Base-by-base conservation (phyloP, 2,113 vertebrate species). In the Apus apus region DNA sequence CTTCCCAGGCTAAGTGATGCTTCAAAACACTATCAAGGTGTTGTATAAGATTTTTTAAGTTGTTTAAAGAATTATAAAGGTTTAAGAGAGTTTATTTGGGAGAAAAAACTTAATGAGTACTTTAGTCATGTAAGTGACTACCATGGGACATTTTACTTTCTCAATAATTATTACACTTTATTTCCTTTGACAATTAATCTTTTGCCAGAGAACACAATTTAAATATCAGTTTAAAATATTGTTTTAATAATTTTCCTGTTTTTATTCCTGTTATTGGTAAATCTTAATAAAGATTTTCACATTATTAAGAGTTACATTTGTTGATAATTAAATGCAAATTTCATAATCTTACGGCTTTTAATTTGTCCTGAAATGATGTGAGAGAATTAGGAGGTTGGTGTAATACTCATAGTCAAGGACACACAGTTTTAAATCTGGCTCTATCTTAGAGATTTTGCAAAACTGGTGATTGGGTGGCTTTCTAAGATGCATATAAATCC, bases 271-370 rank as follows among this genome's bases (percentile, higher is more conserved):
- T 93, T 97, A 84, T 56, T 86, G 79, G 56, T 54, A 84, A 72
- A 73, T 97, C 90, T 62, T 96, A 97, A 92, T 96, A 83, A 93
- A 89, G 78, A 64, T 70, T 25, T 90, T 97, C 81, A 75, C 95
- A 92, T 97, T 91, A 94, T 92, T 94, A 93, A 45, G 85, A 72
- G 84, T 95, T 91, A 74, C 74, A 81, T 97, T 97, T 96, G 89
- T 94, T 96, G 78, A 95, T 96, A 96, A 97, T 96, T 95, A 97
- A 97, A 87, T 88, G 67, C 73, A 93, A 90, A 85, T 96, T 97
- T 97, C 51, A 70, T 96, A 90, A 94, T 97, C 95, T 90, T 95
- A 92, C 70, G 29, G 34, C 71, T 96, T 97, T 80, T 94, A 80
- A 94, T 97, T 96, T 97, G 94, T 97, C 38, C 85, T 89, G 3